A percentile compares a stretch with the other conserved stretches of the same genome.
Evolutionary conservation across 2,888 invertebrate genomes (phyloP).

Genomic region (Pachymerium ferrugineum): DNA sequence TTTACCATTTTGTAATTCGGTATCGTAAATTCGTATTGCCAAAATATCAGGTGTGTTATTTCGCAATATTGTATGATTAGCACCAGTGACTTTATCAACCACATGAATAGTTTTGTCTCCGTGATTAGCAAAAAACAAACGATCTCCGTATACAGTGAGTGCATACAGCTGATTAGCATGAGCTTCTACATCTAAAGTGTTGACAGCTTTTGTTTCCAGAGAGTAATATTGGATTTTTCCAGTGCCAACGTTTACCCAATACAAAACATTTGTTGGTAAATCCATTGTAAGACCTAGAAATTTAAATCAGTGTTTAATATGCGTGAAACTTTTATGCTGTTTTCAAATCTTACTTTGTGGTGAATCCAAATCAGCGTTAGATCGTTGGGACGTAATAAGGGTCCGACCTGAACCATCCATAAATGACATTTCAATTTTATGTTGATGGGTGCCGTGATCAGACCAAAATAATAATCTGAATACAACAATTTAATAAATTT

Average conservation of each 20-base stretch:
- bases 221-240: conserved; percentile 60
- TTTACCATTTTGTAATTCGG: conserved; percentile 54
- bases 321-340: conserved; percentile 34
- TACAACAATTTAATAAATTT: background rate
- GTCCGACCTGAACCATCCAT: conserved; percentile 60
- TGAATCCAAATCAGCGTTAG: conserved; percentile 41
- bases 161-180: conserved; percentile 54
- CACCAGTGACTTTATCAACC: conserved; percentile 57
- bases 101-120: conserved; percentile 58
- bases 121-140: conserved; percentile 64
- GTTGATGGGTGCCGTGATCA: conserved; percentile 50
- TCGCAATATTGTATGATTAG: conserved; percentile 52
- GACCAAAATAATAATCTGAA: conserved; percentile 55
- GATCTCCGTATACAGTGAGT: conserved; percentile 60
- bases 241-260: conserved; percentile 62
- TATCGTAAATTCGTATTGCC: conserved; percentile 58
- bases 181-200: conserved; percentile 40
- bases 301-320: conserved; percentile 7
- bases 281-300: conserved; percentile 60
- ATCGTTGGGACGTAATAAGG: conserved; percentile 42
- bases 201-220: conserved; percentile 47
- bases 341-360: conserved; percentile 42
- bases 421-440: conserved; percentile 57
- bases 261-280: conserved; percentile 57
- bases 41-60: conserved; percentile 54